Evolutionary conservation across 2,888 invertebrate species (phyloP), one percentile per base, ranked within the genome.

Genomic region (Epirrhoe alternata): DNA sequence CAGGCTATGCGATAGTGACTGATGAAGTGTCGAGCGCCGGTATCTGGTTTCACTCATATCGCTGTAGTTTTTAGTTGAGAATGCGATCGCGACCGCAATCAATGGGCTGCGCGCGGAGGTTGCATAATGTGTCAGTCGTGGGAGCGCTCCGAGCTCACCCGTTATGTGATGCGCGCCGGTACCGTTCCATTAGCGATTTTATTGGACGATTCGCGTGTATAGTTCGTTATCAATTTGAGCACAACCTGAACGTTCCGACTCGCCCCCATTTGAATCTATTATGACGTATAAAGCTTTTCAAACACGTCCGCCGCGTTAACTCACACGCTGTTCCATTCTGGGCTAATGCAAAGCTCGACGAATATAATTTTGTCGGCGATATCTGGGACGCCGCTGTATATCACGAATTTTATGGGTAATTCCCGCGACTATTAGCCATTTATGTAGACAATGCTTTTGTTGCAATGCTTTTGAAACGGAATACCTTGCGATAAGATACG

Each of bases 101-200:
- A 68, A 62, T 71, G 61, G 63, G 10, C 38, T 57, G 80, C 77
- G 77, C 78, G 81, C 73, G 74, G 85, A 82, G 82, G 88, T 90
- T 90, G 88, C 90, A 91, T 92, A 91, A 92, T 89, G 86, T 87
- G 86, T 85, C 80, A 82, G 86, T 83, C 90, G 92, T 92, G 92
- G 91, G 92, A 92, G 88, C 87, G 75, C 83, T 75, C 78, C 76
- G 77, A 64, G 70, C 73, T 74, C 76, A 79, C 84, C 92, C 92
- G 92, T 90, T 92, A 93, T 87, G 87, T 88, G 90, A 89, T 89
- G 87, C 90, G 90, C 90, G 90, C 89, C 83, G 79, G 86, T 93
- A 92, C 92, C 93, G 92, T 93, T 92, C 88, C 83, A 89, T 89
- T 90, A 88, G 86, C 84, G 89, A 93, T 92, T 91, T 91, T 92